Conservation (phyloP, 2,888 invertebrate species). For the Lapara coniferarum region DNA sequence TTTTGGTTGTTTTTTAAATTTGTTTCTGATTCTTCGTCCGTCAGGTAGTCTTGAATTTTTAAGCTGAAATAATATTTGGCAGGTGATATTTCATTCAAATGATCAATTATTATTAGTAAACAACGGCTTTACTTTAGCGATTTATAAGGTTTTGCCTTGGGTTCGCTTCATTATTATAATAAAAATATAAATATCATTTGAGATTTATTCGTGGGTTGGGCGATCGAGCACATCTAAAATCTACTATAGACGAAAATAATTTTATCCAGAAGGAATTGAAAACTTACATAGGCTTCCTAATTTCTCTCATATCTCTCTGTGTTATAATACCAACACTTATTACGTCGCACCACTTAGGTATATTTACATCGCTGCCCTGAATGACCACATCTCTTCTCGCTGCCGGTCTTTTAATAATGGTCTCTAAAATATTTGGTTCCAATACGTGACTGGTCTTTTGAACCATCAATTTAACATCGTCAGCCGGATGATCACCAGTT, state of each 20-base stretch:
- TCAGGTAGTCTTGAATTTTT: slow-evolving; percentile 53
- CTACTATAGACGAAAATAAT: too few relatives aligned
- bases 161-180: neutral
- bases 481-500: slow-evolving; percentile 43
- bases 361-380: slow-evolving; percentile 56
- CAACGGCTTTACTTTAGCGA: too few relatives aligned
- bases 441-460: slow-evolving; percentile 46
- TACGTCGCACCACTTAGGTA: slow-evolving; percentile 58
- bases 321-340: slow-evolving; percentile 66
- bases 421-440: slow-evolving; percentile 49
- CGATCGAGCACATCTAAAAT: too few relatives aligned
- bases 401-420: slow-evolving; percentile 44
- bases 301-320: slow-evolving; percentile 53
- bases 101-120: too few relatives aligned
- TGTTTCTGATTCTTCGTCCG: slow-evolving; percentile 55
- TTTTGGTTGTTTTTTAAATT: slow-evolving; percentile 38
- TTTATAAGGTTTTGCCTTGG: too few relatives aligned
- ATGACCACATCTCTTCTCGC: slow-evolving; percentile 53
- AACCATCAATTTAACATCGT: slow-evolving; percentile 50
- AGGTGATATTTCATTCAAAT: neutral
- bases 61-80: slow-evolving; percentile 47
- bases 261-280: neutral
- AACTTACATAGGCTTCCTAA: slow-evolving; percentile 63
- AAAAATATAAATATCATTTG: slow-evolving; percentile 10
- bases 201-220: too few relatives aligned